phyloP scores from a whole-genome alignment of 2,113 vertebrate genomes.

The Nerophis ophidion region DNA sequence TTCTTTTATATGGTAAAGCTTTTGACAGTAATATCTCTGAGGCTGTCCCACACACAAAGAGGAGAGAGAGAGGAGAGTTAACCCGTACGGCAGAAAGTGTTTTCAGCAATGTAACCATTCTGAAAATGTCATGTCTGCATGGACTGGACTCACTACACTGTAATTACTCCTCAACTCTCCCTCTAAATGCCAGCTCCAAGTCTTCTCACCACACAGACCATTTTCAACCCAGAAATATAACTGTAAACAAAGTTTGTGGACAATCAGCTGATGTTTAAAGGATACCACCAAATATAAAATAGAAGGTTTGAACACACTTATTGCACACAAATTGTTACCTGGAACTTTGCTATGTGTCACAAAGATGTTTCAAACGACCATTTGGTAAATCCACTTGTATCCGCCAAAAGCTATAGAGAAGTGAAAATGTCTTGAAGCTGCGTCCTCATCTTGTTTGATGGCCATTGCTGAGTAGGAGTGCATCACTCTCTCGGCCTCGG shows the following conservation, averaged over 20 bases:
- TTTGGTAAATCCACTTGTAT: constrained; percentile 5
- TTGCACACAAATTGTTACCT: constrained; percentile 44
- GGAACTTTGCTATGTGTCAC: constrained; percentile 43
- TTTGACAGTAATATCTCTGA: constrained; percentile 36
- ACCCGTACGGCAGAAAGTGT: constrained; percentile 45
- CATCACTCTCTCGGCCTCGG: constrained; percentile 7
- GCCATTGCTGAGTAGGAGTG: background rate
- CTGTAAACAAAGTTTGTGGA: constrained; percentile 16
- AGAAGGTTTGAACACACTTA: background rate
- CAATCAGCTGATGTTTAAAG: background rate
- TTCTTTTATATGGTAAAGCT: constrained; percentile 26
- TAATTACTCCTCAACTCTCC: constrained; percentile 61
- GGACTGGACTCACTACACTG: constrained; percentile 45
- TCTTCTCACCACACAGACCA: constrained; percentile 39
- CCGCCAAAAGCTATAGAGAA: constrained; percentile 4
- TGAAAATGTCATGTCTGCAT: constrained; percentile 53
- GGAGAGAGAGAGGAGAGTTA: constrained; percentile 54
- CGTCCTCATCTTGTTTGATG: constrained; percentile 3
- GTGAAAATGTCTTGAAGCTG: constrained; percentile 12
- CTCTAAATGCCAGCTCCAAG: constrained; percentile 44
- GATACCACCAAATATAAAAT: background rate
- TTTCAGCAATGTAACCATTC: constrained; percentile 36
- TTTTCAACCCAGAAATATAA: constrained; percentile 19
- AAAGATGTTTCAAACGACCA: constrained; percentile 7
- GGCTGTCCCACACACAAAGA: constrained; percentile 43